phyloP scores from a whole-genome alignment of 2,888 invertebrate species.

The Maniola hyperantus region DNA sequence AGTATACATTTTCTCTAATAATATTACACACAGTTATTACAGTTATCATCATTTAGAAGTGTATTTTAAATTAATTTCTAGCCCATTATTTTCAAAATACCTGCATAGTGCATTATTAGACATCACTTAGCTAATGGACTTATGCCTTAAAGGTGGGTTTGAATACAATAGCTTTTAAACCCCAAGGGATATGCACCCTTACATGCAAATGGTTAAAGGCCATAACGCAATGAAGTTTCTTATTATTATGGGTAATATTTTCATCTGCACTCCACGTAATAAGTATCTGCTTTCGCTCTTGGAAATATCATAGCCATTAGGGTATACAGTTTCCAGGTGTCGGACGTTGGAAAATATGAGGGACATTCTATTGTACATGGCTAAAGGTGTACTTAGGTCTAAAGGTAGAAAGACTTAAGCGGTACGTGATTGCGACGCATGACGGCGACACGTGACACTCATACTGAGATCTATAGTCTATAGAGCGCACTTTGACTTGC shows the following conservation, averaged over 20 bases:
- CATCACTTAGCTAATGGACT: slow-evolving; percentile 20
- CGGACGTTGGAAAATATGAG: slow-evolving; percentile 6
- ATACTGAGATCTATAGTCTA: too few relatives aligned
- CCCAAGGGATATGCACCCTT: neutral
- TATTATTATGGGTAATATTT: slow-evolving; percentile 20
- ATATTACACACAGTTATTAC: too few relatives aligned
- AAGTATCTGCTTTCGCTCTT: slow-evolving; percentile 24
- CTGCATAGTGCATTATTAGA: slow-evolving; percentile 3
- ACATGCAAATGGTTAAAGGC: neutral
- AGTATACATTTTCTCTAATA: too few relatives aligned
- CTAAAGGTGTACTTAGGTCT: neutral
- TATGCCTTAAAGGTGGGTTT: neutral
- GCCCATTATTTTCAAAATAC: slow-evolving; percentile 6
- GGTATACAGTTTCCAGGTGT: slow-evolving; percentile 17
- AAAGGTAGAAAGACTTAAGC: neutral
- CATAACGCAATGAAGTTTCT: neutral
- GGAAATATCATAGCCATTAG: slow-evolving; percentile 19
- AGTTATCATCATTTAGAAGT: neutral
- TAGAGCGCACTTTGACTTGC: too few relatives aligned
- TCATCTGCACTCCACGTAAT: slow-evolving; percentile 15
- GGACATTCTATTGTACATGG: neutral
- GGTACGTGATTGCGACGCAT: too few relatives aligned
- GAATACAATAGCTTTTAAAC: neutral
- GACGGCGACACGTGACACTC: too few relatives aligned
- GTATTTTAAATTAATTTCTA: neutral